Base-by-base conservation (phyloP, 1,140 invertebrate species). In the Achatina immaculata region DNA sequence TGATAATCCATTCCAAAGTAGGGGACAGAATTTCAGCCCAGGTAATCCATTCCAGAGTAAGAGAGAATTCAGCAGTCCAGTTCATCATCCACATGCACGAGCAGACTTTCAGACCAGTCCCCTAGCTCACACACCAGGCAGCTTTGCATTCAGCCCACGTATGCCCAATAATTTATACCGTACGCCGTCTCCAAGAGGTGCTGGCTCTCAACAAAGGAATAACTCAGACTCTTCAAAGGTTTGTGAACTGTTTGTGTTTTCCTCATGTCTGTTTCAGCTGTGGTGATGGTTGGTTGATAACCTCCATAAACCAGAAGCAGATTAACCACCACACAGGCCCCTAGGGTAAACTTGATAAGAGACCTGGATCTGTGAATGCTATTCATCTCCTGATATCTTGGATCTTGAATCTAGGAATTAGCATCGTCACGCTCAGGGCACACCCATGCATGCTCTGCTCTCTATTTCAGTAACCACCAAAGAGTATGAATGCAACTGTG, bases 1-100 rank as follows among this genome's bases (percentile, higher is more conserved):
- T 43, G 42, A 72, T 28, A 72, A 72, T 72, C 69, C 69, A 72
- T 72, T 16, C n/a, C 69, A 72, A 45, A 72, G 28, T 40, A 40
- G 16, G 24, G 66, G 66, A 36, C 38, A 36, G 14, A 68, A 6
- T n/a, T 68, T 68, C 24, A 68, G 66, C 36, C 66, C 66, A 6
- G 4, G 24, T 31, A 68, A 40, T n/a, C 34, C 34, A 34, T 68
- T 40, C 16, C 66, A 68, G 66, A 7, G n/a, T 19, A 36, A 24
- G 3, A 40, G 31, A 4, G 19, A 7, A 19, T 16, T 16, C 24
- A 68, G 14, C 36, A 68, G 31, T 31, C 14, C 14, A 36, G 7
- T 7, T 14, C 6, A 16, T 6, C 66, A 68, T 6, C n/a, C n/a
- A n/a, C n/a, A n/a, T n/a, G n/a, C n/a, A n/a, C 24, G 62, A 14